Conservation (phyloP, 2,888 invertebrate species). For the Nephrotoma guestfalica region DNA sequence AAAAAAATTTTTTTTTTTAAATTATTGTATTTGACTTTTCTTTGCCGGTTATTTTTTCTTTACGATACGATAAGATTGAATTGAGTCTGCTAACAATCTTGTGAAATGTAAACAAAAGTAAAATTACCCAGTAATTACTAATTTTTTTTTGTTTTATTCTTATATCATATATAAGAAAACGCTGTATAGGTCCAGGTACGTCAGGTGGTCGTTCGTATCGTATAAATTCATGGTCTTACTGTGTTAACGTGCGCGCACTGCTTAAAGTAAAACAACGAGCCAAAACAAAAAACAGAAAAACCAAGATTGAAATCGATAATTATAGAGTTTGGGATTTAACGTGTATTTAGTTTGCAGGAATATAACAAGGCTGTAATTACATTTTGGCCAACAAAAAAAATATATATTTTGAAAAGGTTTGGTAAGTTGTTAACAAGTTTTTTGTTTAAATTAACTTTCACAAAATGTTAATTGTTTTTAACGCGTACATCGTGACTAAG, state of each 20-base stretch:
- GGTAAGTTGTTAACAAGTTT: not conserved
- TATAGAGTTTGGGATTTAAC: not conserved
- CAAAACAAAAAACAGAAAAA: not conserved
- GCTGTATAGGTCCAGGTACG: not conserved
- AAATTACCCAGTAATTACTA: slow-evolving; percentile 2
- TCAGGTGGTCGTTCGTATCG: not conserved
- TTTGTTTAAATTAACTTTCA: not conserved
- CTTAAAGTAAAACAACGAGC: not conserved
- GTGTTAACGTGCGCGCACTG: not conserved
- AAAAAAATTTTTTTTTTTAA: not conserved
- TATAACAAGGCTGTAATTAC: not conserved
- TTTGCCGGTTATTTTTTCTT: not conserved
- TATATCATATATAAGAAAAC: not conserved
- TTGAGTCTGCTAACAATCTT: not conserved
- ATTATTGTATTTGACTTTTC: not conserved
- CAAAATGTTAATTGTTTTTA: not conserved
- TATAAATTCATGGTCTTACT: not conserved
- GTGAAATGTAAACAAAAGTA: slow-evolving; percentile 1
- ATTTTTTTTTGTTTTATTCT: not conserved
- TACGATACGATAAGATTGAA: not conserved
- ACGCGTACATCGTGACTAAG: not conserved
- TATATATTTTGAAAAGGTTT: not conserved
- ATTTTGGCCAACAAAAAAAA: not conserved
- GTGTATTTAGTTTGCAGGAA: not conserved
- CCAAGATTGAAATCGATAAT: not conserved